A percentile compares a stretch with the other conserved stretches of the same genome.
phyloP scores from a whole-genome alignment of 2,888 invertebrate genomes.

The Calameuta idolon region DNA sequence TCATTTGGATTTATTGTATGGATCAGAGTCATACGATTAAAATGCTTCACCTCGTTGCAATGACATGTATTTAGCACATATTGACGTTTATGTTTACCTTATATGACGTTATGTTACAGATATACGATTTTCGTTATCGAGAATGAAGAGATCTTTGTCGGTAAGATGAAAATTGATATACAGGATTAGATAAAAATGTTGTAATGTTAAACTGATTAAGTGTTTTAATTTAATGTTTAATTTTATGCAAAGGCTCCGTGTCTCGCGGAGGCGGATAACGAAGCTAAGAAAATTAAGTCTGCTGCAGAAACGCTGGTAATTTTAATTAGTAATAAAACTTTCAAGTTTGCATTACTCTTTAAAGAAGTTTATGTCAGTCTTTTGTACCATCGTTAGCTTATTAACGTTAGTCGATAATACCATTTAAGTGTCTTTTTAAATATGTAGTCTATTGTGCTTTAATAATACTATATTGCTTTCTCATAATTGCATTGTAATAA shows the following conservation, averaged over 20 bases:
- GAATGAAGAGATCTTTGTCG: constrained; percentile 59
- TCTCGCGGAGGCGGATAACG: constrained; percentile 39
- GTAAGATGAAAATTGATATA: constrained; percentile 39
- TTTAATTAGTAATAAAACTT: constrained; percentile 5
- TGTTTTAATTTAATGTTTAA: constrained; percentile 5
- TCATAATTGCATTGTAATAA: background rate
- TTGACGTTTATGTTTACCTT: background rate
- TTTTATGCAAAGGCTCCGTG: constrained; percentile 47
- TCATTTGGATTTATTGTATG: background rate
- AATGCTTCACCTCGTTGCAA: background rate
- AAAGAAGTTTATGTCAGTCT: background rate
- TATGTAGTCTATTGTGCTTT: background rate
- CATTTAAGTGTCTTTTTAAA: background rate
- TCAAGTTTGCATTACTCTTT: background rate
- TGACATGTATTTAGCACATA: background rate
- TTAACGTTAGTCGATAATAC: background rate
- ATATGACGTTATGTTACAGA: background rate
- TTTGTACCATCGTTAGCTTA: background rate
- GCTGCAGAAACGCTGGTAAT: constrained; percentile 33
- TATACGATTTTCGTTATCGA: constrained; percentile 2
- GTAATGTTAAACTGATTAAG: background rate
- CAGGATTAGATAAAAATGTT: constrained; percentile 1
- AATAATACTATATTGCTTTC: background rate
- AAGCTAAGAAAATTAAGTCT: constrained; percentile 41
- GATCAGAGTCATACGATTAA: background rate